These are phyloP conservation scores for Caenorhabditis briggsae DNA, from an alignment of 1,140 invertebrate genomes.

Conservation along the genomic window DNA sequence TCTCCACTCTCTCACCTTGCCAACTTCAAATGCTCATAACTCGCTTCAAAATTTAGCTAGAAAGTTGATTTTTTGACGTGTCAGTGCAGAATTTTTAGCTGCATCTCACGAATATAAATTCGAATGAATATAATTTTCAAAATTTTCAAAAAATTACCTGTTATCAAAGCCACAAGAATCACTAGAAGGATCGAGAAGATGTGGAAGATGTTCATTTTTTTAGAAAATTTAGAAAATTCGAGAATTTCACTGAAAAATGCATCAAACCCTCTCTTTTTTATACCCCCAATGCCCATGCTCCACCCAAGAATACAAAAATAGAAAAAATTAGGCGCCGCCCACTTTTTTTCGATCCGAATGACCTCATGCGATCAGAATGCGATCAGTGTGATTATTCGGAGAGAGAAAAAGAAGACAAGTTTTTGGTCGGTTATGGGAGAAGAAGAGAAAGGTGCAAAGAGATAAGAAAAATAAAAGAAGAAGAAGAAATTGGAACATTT, in stretches of 20 bases:
- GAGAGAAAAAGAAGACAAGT: conserved; percentile 3
- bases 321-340: neutral
- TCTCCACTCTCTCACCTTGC: no score
- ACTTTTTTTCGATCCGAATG: neutral
- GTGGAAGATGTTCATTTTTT: neutral
- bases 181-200: neutral
- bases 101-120: no score
- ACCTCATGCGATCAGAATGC: no score
- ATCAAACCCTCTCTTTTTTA: neutral
- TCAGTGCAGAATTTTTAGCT: no score
- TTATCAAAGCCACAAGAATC: neutral
- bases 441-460: neutral
- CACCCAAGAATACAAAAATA: conserved; percentile 24
- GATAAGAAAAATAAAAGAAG: neutral
- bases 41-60: no score
- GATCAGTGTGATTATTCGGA: neutral
- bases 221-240: neutral
- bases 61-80: no score
- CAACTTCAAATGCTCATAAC: no score
- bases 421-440: neutral
- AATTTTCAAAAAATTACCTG: neutral
- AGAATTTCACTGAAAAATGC: neutral
- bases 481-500: neutral
- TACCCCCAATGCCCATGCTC: neutral
- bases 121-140: no score